A percentile compares a stretch with the other conserved stretches of the same genome.
Evolutionary conservation across 2,797 vertebrate genomes (phyloP).

Genomic region (Notamacropus eugenii): DNA sequence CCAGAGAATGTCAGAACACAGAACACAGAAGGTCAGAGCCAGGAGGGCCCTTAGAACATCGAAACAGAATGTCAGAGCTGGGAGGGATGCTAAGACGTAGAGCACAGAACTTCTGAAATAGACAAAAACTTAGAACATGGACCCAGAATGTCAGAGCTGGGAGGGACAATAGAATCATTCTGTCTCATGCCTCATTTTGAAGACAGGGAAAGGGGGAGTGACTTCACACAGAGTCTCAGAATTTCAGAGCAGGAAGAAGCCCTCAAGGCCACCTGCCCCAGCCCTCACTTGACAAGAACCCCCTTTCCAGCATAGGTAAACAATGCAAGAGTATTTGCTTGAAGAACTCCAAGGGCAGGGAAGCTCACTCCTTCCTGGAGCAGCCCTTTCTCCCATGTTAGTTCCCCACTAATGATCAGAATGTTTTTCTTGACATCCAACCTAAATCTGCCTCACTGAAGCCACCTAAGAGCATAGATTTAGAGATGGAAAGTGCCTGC

Average conservation of each 20-base stretch:
- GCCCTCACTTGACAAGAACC: neutral
- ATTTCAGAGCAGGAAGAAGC: neutral
- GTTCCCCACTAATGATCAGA: neutral
- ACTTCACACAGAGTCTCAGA: neutral
- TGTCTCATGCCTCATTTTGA: neutral
- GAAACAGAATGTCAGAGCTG: neutral
- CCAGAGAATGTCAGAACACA: neutral
- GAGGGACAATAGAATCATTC: neutral
- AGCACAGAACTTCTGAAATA: too few relatives aligned
- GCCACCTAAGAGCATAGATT: neutral
- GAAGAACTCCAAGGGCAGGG: neutral
- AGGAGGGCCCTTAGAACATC: neutral
- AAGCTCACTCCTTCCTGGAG: neutral
- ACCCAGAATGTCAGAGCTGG: neutral
- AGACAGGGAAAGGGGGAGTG: neutral
- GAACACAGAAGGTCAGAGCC: neutral
- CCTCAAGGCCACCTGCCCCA: neutral
- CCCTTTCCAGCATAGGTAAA: neutral
- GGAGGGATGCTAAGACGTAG: too few relatives aligned
- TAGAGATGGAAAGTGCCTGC: neutral
- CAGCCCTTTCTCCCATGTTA: neutral
- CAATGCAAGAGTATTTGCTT: neutral
- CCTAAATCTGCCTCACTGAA: neutral
- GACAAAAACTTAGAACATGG: neutral
- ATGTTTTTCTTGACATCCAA: neutral